Base-by-base conservation (phyloP, 2,888 invertebrate genomes). In the Beris morrisii region DNA sequence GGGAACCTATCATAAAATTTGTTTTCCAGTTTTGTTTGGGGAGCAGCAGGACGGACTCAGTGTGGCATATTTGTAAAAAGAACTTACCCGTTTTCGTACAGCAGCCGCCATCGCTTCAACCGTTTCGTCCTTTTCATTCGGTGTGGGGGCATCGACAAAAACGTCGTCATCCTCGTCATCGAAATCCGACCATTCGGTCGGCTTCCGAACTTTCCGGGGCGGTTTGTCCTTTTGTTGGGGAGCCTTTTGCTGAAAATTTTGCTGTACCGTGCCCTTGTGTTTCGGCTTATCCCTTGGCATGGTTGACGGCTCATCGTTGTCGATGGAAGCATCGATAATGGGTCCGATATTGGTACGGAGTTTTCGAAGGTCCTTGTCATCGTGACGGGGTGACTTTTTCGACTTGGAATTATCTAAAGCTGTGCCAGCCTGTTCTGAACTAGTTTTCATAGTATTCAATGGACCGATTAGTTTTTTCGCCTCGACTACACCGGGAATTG, bases 101-200 rank as follows among this genome's bases (percentile, higher is more conserved):
- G 57, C 32, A 13, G 15, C 69, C 65, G 13, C 46, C 54, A 2
- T 28, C n/a, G 9, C 30, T 9, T 28, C 6, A 11, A 7, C 6
- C 30, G n/a, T n/a, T 30, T 53, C 31, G n/a, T 7, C 30, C 53
- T 53, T 53, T 28, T 53, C 53, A 30, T 1, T 31, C 2, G 5
- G 53, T n/a, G 5, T 28, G 30, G 28, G 28, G 61, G 78, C 79
- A 75, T 79, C 79, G 67, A 79, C 78, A 69, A 79, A 79, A 4
- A 79, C 79, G 63, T 76, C 76, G 70, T 79, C 79, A 56, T 79
- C 79, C 43, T 78, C 78, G 54, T 71, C 72, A 43, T 67, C 72
- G 54, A 53, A 38, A 13, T 66, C 66, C 11, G 66, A 68, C 68
- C 66, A 63, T 30, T 58, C 31, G 9, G 59, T 38, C 54, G 61